Conservation (phyloP, 30 jellyfish, hydroid and myxozoan genomes). For the Haliclystus octoradiatus region DNA sequence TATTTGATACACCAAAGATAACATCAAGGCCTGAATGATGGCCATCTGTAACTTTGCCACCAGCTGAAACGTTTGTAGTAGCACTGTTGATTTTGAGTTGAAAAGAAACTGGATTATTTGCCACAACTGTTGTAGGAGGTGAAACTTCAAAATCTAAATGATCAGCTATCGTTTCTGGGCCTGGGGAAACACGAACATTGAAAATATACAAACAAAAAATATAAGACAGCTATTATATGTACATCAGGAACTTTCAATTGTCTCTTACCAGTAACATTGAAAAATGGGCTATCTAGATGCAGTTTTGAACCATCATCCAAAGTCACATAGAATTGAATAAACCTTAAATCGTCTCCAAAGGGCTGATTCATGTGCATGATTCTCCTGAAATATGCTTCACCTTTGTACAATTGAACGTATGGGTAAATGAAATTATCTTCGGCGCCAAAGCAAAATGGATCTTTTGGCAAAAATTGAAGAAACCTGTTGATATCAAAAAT, state of each 20-base stretch:
- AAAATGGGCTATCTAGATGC: background rate
- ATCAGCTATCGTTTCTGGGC: background rate
- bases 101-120: constrained; percentile 38
- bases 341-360: background rate
- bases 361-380: background rate
- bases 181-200: background rate
- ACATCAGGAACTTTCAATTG: no score
- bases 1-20: constrained; percentile 1
- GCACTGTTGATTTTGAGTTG: constrained; percentile 6
- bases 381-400: background rate
- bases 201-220: no score
- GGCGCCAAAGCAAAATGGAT: background rate
- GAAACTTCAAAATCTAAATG: constrained; percentile 13
- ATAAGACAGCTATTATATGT: no score
- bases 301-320: background rate
- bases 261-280: background rate
- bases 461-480: background rate
- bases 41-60: constrained; percentile 1
- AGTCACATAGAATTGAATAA: background rate
- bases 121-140: constrained; percentile 32
- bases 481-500: background rate
- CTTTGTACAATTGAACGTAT: background rate
- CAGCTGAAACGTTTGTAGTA: background rate
- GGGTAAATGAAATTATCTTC: background rate
- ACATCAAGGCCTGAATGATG: constrained; percentile 16